phyloP scores from a whole-genome alignment of 2,888 invertebrate species.

The Candidula unifasciata region DNA sequence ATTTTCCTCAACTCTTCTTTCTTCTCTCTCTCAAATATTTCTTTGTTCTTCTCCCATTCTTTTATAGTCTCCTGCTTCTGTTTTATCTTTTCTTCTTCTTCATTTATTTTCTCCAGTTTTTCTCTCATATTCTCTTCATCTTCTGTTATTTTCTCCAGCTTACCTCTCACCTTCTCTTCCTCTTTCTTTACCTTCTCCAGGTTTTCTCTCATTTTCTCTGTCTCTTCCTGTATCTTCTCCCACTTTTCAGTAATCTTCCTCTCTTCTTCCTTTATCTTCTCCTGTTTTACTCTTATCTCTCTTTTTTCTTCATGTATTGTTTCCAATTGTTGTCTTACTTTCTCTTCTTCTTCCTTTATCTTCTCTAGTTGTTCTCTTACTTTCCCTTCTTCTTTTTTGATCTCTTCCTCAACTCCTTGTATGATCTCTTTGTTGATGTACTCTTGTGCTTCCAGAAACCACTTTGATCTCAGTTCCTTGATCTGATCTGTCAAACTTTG shows the following conservation, averaged over 20 bases:
- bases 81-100: no score
- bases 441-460: constrained; percentile 36
- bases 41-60: background rate
- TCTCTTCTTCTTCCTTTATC: background rate
- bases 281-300: no score
- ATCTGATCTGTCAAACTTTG: constrained; percentile 22
- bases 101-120: no score
- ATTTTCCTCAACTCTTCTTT: constrained; percentile 28
- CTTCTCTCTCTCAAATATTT: constrained; percentile 11
- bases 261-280: no score
- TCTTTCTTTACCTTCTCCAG: no score
- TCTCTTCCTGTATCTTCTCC: no score
- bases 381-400: constrained; percentile 31
- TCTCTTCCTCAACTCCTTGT: constrained; percentile 25
- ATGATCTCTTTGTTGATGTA: constrained; percentile 42
- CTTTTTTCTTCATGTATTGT: background rate
- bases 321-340: background rate
- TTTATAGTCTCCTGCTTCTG: background rate
- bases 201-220: no score
- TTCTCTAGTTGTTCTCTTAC: background rate
- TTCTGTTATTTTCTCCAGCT: no score
- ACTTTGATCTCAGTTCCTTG: constrained; percentile 10
- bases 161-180: no score
- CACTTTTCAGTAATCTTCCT: no score
- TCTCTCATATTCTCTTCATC: no score